Conservation (phyloP, 2,888 invertebrate species). For the Eupithecia subumbrata region DNA sequence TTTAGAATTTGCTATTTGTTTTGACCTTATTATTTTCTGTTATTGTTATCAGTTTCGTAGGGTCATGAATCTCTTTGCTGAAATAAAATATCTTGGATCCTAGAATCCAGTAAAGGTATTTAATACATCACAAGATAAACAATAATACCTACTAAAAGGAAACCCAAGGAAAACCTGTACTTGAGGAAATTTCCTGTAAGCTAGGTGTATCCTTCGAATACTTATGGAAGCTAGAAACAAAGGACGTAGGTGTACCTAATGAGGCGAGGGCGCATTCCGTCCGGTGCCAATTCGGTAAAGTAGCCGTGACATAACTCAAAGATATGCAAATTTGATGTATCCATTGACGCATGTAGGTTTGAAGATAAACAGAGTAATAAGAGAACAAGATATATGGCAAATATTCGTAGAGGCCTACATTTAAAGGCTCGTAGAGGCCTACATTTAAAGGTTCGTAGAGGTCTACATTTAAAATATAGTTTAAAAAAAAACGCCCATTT, state of each 20-base stretch:
- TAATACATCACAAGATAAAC: neutral
- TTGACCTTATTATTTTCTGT: neutral
- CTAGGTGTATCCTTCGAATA: conserved; percentile 7
- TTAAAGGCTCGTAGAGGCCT: too few species aligned
- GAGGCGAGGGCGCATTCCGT: conserved; percentile 49
- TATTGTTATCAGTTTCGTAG: neutral
- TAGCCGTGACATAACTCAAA: conserved; percentile 62
- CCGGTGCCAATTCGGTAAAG: conserved; percentile 53
- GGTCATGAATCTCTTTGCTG: neutral
- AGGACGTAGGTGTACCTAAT: conserved; percentile 40
- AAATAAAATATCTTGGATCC: neutral
- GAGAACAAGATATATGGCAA: neutral
- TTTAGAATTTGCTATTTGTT: neutral
- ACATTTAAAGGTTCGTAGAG: too few species aligned
- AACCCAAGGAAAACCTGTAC: neutral
- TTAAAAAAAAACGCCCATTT: too few species aligned
- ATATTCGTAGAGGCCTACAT: too few species aligned
- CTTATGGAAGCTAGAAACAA: conserved; percentile 11
- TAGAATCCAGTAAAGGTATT: neutral
- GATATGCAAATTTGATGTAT: conserved; percentile 51
- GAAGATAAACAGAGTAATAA: neutral
- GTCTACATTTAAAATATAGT: too few species aligned
- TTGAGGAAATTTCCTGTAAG: neutral
- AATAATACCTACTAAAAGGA: neutral
- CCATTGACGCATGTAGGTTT: conserved; percentile 60